Evolutionary conservation across 2,113 vertebrate species (phyloP).

Genomic region (Menura novaehollandiae): DNA sequence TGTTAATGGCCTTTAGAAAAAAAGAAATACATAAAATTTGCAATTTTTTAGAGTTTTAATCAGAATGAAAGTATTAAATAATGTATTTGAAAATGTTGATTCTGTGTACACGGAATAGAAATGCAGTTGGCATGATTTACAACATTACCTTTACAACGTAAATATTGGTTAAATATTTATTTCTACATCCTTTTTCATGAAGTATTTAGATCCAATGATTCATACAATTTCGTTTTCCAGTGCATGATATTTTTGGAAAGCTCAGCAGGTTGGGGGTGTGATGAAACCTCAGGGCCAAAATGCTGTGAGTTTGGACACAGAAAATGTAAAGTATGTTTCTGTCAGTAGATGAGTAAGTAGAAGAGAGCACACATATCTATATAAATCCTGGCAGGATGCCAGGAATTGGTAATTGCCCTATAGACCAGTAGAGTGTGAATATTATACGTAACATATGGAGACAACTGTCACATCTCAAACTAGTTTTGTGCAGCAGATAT

Average conservation of each 20-base stretch:
- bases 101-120: background rate
- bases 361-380: background rate
- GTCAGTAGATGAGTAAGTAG: background rate
- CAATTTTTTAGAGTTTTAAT: background rate
- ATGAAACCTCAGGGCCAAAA: background rate
- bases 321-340: background rate
- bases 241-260: background rate
- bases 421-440: background rate
- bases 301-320: background rate
- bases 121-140: background rate
- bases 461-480: background rate
- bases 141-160: background rate
- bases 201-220: background rate
- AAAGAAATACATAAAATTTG: background rate
- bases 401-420: background rate
- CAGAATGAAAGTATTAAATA: background rate
- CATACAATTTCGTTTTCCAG: background rate
- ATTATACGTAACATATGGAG: background rate
- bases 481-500: background rate
- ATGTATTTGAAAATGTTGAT: background rate
- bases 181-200: background rate
- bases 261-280: background rate
- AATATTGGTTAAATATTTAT: background rate
- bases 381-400: background rate
- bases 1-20: background rate